Evolutionary conservation across 2,888 invertebrate genomes (phyloP), one percentile per base, ranked within the genome.

Genomic region (Lasioglossum oenotherae): DNA sequence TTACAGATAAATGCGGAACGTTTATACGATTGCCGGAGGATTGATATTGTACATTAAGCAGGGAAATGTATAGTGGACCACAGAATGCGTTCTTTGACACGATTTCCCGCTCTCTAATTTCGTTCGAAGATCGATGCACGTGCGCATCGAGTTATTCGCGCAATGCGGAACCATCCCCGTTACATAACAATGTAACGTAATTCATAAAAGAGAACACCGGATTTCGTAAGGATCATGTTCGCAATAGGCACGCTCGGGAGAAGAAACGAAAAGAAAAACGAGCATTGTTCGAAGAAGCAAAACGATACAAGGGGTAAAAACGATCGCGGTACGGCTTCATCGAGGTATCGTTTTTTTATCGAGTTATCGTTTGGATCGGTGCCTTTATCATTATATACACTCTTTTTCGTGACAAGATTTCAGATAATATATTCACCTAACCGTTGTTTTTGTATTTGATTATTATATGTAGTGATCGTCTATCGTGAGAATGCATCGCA

Each of bases 281-380:
- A 41, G n/a, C 71, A 41, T 84, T 84, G 69, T 78, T 74, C 78
- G 16, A 16, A 23, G 78, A 84, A 78, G 78, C 84, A 84, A 84
- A 84, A 74, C 71, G 84, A 72, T 84, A 84, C 84, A 72, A 78
- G 78, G 84, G 41, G 78, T 44, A 84, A 84, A 84, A 84, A 84
- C 69, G 31, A 41, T 46, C 49, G 8, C 19, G 49, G 49, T 75
- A 74, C 27, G 78, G 84, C 78, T 84, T 84, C 84, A 46, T 4
- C 4, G 16, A 74, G 49, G 69, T 74, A 69, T 71, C 46, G 69
- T 53, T 64, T 84, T 84, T 74, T 84, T 60, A 46, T 14, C 23
- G 8, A 41, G 19, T 78, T 57, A 67, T 77, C 67, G 67, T 46
- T 60, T 38, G 38, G 53, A 83, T 83, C 73, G 44, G 35, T n/a